Conservation (phyloP, 2,113 vertebrate species). For the Anser brachyrhynchus region DNA sequence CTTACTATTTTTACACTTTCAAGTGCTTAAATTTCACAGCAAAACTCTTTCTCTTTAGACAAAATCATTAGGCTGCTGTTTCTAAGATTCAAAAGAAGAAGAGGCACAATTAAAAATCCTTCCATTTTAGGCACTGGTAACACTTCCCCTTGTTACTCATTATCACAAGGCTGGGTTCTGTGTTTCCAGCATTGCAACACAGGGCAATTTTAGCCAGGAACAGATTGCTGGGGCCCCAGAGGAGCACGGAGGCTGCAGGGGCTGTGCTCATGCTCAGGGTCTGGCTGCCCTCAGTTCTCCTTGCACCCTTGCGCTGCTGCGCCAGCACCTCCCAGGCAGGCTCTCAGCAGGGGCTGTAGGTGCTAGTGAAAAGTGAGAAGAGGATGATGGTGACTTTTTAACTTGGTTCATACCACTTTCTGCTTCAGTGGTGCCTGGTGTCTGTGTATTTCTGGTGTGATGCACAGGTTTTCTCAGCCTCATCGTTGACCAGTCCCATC, state of each 20-base stretch:
- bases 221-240: fast-evolving
- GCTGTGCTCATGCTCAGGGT: not conserved
- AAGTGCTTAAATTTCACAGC: not conserved
- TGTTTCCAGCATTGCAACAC: not conserved
- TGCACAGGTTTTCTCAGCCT: not conserved
- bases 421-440: not conserved
- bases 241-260: not conserved
- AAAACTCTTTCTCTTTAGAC: not conserved
- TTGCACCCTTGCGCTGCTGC: not conserved
- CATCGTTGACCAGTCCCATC: not conserved
- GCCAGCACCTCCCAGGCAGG: not conserved
- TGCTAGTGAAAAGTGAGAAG: not conserved
- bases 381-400: not conserved
- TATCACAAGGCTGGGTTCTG: not conserved
- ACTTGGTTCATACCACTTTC: not conserved
- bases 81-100: not conserved
- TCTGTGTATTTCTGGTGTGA: not conserved
- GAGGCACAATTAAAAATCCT: not conserved
- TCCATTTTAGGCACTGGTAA: not conserved
- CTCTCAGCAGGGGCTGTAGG: not conserved
- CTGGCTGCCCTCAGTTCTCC: fast-evolving
- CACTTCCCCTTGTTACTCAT: not conserved
- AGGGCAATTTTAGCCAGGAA: fast-evolving
- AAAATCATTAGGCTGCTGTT: not conserved
- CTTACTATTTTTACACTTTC: not conserved